These are phyloP conservation scores for Diploscapter pachys DNA, from an alignment of 1,140 invertebrate genomes.

Conservation along the genomic window DNA sequence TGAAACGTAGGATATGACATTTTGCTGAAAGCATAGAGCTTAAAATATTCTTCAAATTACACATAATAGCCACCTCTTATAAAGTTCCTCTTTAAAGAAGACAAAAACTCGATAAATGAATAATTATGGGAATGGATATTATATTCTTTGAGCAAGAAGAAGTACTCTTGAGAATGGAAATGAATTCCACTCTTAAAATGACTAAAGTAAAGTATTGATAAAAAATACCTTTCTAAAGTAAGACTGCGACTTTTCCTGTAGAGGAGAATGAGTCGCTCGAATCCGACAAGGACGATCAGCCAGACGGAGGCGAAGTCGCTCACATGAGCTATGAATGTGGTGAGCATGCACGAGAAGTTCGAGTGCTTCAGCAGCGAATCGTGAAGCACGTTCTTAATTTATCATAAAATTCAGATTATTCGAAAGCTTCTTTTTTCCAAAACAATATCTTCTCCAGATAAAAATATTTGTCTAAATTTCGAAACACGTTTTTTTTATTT, in stretches of 20 bases:
- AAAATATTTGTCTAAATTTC: background rate
- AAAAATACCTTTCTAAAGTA: conserved; percentile 39
- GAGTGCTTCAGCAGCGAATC: conserved; percentile 44
- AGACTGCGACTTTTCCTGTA: conserved; percentile 32
- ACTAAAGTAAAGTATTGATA: conserved; percentile 2
- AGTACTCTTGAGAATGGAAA: background rate
- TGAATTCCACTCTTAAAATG: background rate
- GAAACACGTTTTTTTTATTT: background rate
- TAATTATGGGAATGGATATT: background rate
- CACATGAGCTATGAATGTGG: conserved; percentile 44
- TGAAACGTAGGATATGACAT: background rate
- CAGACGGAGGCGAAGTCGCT: conserved; percentile 52
- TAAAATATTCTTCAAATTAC: background rate
- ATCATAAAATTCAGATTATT: background rate
- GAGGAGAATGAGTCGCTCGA: conserved; percentile 46
- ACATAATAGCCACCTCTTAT: background rate
- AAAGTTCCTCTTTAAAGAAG: conserved; percentile 1
- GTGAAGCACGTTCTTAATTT: conserved; percentile 47
- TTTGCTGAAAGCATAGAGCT: background rate
- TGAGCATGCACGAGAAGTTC: conserved; percentile 44
- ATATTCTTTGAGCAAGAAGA: background rate
- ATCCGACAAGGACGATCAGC: conserved; percentile 51
- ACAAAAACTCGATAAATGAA: background rate
- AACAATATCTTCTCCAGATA: background rate
- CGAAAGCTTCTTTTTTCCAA: background rate